Percentiles rank a stretch among this genome's conserved stretches.
Evolutionary conservation across 1,140 invertebrate species (phyloP).

Genomic region (Bombus superbus): DNA sequence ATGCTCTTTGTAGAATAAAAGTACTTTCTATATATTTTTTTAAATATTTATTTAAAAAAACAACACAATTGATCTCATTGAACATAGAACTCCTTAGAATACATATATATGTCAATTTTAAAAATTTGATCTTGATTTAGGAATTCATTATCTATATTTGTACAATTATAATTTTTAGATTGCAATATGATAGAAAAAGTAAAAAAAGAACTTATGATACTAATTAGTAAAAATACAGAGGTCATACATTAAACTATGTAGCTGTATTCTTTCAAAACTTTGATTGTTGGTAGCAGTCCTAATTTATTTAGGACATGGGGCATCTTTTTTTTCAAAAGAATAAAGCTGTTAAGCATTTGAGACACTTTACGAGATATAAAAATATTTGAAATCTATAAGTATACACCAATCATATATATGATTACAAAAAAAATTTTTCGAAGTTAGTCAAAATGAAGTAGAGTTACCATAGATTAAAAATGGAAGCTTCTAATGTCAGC

Average conservation of each 20-base stretch:
- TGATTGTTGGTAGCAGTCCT: not conserved
- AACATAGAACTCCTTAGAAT: not conserved
- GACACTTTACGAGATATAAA: conserved; percentile 28
- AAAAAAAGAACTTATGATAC: conserved; percentile 4
- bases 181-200: not conserved
- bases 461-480: not conserved
- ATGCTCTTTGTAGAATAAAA: no score
- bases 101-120: not conserved
- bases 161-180: conserved; percentile 18
- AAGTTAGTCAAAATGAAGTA: not conserved
- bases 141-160: not conserved
- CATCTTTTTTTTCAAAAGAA: not conserved
- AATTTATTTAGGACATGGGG: not conserved
- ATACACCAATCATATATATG: not conserved
- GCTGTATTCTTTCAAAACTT: not conserved
- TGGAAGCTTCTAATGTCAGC: conserved; percentile 1
- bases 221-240: conserved; percentile 36
- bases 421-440: conserved; percentile 19
- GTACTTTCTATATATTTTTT: not conserved
- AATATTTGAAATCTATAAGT: conserved; percentile 24
- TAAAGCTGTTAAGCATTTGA: not conserved
- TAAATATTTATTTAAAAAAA: conserved; percentile 24
- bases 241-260: not conserved
- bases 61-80: not conserved
- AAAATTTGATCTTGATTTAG: not conserved